phyloP scores from a whole-genome alignment of 2,797 vertebrate species.

The Remorina albescens region DNA sequence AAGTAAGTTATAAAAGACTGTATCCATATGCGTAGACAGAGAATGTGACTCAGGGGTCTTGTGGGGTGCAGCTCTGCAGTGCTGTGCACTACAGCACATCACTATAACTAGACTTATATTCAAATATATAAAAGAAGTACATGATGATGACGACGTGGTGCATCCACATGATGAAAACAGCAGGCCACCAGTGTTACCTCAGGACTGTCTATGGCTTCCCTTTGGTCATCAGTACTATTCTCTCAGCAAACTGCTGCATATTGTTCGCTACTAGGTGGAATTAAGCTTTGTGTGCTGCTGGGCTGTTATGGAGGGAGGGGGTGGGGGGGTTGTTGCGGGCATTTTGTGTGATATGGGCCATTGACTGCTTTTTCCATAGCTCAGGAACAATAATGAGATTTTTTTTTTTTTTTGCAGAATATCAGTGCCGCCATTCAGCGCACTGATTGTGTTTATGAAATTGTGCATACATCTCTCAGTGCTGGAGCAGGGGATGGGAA shows the following conservation, averaged over 20 bases:
- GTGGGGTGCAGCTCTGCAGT: slow-evolving; percentile 1
- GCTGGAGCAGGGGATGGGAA: slow-evolving; percentile 76
- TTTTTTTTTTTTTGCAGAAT: slow-evolving; percentile 68
- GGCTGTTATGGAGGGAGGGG: slow-evolving; percentile 59
- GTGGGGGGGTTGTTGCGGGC: slow-evolving; percentile 38
- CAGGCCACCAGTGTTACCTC: slow-evolving; percentile 2
- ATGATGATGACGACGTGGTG: not conserved
- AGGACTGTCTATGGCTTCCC: slow-evolving; percentile 60
- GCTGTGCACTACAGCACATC: no score
- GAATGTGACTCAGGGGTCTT: slow-evolving; percentile 15
- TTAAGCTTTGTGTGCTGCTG: slow-evolving; percentile 80
- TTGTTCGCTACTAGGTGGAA: slow-evolving; percentile 82
- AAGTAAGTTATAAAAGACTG: slow-evolving; percentile 37
- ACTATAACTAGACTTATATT: no score
- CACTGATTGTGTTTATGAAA: slow-evolving; percentile 87
- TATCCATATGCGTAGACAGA: slow-evolving; percentile 23
- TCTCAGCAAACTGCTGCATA: slow-evolving; percentile 77
- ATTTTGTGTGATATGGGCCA: slow-evolving; percentile 86
- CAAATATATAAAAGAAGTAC: slow-evolving; percentile 1
- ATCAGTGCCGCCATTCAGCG: slow-evolving; percentile 84
- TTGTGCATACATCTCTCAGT: slow-evolving; percentile 85
- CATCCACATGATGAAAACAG: slow-evolving; percentile 14
- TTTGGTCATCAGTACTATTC: slow-evolving; percentile 79
- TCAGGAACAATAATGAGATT: slow-evolving; percentile 86
- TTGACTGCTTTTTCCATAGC: slow-evolving; percentile 87